These are phyloP conservation scores for Dexiosoma caninum DNA, from an alignment of 2,888 invertebrate genomes.

Conservation along the genomic window DNA sequence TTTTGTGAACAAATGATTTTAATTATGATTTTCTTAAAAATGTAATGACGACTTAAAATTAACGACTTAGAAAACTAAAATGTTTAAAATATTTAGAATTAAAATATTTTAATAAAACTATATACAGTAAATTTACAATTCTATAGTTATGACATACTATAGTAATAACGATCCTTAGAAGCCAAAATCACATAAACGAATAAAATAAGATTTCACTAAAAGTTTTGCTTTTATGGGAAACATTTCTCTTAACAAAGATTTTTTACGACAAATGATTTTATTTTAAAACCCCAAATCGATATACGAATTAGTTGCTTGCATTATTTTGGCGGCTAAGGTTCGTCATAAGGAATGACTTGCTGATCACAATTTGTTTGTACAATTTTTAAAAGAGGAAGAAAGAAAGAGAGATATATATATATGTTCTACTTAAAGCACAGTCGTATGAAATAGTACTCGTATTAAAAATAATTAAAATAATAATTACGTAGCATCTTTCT, in stretches of 20 bases:
- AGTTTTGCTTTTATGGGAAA: too few species aligned
- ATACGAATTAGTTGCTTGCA: too few species aligned
- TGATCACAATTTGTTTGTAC: conserved; percentile 57
- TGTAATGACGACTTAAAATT: conserved; percentile 16
- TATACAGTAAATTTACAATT: background rate
- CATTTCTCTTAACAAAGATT: too few species aligned
- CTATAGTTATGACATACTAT: background rate
- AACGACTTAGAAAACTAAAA: conserved; percentile 53
- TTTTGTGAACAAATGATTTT: conserved; percentile 31
- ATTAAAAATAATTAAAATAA: background rate
- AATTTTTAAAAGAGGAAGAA: too few species aligned
- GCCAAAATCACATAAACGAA: background rate
- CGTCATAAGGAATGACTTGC: conserved; percentile 11
- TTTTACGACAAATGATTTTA: too few species aligned
- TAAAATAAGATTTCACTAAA: too few species aligned
- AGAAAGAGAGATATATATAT: too few species aligned
- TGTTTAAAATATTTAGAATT: conserved; percentile 16
- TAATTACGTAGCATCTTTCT: conserved; percentile 27
- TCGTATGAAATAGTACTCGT: background rate
- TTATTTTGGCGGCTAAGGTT: background rate
- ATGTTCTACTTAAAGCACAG: background rate
- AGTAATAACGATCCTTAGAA: background rate
- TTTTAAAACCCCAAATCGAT: too few species aligned
- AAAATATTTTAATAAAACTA: background rate
- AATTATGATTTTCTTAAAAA: background rate